These are phyloP conservation scores for Oreocharis arfaki DNA, from an alignment of 2,113 vertebrate species.

Conservation along the genomic window DNA sequence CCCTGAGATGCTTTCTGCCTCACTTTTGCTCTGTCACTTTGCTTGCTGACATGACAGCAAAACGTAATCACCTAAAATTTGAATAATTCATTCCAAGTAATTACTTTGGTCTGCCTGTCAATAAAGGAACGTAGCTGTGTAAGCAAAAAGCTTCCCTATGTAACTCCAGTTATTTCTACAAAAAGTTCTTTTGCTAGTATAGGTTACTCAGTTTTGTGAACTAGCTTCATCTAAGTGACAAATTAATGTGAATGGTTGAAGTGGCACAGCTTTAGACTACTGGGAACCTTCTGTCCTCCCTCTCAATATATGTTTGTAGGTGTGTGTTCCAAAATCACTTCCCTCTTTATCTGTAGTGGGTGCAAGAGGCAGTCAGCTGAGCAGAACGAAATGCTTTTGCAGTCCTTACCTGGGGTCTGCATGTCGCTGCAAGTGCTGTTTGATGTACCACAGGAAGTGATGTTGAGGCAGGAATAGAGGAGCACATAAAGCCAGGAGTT, in stretches of 20 bases:
- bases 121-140: not conserved
- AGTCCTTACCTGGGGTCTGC: conserved; percentile 79
- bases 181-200: not conserved
- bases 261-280: not conserved
- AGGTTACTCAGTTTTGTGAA: not conserved
- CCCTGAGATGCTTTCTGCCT: not conserved
- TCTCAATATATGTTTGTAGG: not conserved
- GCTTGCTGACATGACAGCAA: not conserved
- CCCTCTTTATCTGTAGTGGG: not conserved
- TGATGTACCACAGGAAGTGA: conserved; percentile 88
- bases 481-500: conserved; percentile 85
- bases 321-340: not conserved
- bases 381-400: not conserved
- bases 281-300: not conserved
- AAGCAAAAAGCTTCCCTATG: not conserved
- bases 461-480: conserved; percentile 89
- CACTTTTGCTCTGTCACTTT: not conserved
- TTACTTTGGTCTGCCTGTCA: not conserved
- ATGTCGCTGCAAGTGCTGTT: conserved; percentile 81
- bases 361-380: not conserved
- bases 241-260: not conserved
- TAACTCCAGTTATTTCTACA: not conserved
- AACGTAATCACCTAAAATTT: not conserved
- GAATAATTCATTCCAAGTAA: not conserved
- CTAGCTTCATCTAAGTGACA: not conserved